Evolutionary conservation across 2,113 vertebrate species (phyloP).

Genomic region (Lathamus discolor): DNA sequence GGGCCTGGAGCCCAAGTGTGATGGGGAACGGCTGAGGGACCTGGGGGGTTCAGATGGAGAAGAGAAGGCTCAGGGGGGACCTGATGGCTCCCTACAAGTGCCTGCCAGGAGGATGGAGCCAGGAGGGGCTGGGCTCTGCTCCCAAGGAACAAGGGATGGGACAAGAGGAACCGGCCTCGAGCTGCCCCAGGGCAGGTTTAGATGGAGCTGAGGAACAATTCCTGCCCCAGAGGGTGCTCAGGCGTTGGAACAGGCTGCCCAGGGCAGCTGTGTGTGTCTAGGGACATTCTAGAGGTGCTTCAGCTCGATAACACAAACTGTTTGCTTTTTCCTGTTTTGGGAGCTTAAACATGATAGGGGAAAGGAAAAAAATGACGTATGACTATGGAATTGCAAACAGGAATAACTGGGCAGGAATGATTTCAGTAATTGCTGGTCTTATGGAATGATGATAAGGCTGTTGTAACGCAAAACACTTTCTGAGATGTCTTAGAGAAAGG

Average conservation of each 20-base stretch:
- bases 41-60: no score
- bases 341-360: not conserved
- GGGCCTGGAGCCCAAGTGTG: no score
- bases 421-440: not conserved
- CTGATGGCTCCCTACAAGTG: no score
- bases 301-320: rapidly evolving
- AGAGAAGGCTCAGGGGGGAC: no score
- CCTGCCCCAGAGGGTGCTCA: rapidly evolving
- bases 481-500: not conserved
- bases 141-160: no score
- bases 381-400: rapidly evolving
- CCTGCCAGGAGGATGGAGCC: no score
- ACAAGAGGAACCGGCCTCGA: no score
- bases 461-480: rapidly evolving
- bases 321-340: not conserved
- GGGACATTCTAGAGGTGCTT: no score
- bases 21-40: no score
- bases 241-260: not conserved
- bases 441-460: not conserved
- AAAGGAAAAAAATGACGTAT: rapidly evolving
- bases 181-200: no score
- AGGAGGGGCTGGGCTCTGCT: no score
- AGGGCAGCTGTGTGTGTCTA: not conserved
- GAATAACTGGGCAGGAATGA: not conserved
- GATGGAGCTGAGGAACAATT: not conserved